Conservation (phyloP, 1,140 invertebrate species). For the Papilio helenus region DNA sequence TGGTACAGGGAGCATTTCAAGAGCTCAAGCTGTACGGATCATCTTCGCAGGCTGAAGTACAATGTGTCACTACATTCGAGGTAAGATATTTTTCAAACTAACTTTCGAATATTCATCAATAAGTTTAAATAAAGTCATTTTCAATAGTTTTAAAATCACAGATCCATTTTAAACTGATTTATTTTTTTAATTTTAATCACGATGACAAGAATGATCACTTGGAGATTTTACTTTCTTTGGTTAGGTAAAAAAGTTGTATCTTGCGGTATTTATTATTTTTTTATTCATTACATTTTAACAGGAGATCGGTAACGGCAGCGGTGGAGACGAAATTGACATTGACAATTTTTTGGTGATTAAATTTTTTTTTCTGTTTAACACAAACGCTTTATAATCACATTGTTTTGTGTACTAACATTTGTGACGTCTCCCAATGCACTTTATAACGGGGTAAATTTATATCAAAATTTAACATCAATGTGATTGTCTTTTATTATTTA, state of each 20-base stretch:
- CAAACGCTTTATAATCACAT: slow-evolving; percentile 39
- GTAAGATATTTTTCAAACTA: slow-evolving; percentile 66
- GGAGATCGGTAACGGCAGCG: slow-evolving; percentile 75
- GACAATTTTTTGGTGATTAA: slow-evolving; percentile 81
- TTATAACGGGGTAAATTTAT: not conserved
- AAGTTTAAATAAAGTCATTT: no score
- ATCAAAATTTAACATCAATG: not conserved
- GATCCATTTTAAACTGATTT: no score
- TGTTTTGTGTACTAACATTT: slow-evolving; percentile 40
- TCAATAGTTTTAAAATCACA: no score
- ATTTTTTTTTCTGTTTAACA: slow-evolving; percentile 45
- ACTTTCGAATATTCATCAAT: not conserved
- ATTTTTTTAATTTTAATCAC: no score
- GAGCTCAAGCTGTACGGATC: slow-evolving; percentile 88
- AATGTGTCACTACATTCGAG: slow-evolving; percentile 85
- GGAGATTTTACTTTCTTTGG: no score
- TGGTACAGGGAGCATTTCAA: slow-evolving; percentile 89
- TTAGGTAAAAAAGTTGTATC: no score
- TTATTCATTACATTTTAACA: slow-evolving; percentile 60
- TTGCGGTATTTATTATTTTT: no score
- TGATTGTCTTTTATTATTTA: not conserved
- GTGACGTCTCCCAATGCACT: slow-evolving; percentile 29
- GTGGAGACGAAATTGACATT: slow-evolving; percentile 77
- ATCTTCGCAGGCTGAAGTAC: slow-evolving; percentile 86
- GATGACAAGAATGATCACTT: no score